These are phyloP conservation scores for Colletes collaris DNA, from an alignment of 2,888 invertebrate genomes.

Conservation along the genomic window DNA sequence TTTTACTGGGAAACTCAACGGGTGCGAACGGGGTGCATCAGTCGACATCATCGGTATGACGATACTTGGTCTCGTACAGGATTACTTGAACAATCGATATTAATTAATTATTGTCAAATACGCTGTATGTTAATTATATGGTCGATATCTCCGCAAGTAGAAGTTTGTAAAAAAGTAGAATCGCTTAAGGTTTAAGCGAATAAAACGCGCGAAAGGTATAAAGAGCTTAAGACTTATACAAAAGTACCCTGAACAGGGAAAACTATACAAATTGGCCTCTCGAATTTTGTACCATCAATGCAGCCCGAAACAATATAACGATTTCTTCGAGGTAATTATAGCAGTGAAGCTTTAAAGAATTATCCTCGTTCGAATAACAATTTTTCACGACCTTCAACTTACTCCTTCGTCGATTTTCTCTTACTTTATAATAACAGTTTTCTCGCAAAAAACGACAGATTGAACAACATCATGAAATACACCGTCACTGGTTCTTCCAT, in stretches of 20 bases:
- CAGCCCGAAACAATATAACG: constrained; percentile 1
- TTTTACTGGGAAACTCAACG: neutral
- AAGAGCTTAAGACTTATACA: constrained; percentile 39
- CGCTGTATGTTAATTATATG: constrained; percentile 53
- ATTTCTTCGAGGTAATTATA: constrained; percentile 9
- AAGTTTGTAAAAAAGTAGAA: constrained; percentile 43
- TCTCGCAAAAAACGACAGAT: neutral
- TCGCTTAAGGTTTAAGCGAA: constrained; percentile 35
- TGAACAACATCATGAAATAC: constrained; percentile 8
- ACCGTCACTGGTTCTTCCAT: neutral
- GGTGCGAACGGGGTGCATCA: neutral
- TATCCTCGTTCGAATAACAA: neutral
- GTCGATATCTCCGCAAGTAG: constrained; percentile 39
- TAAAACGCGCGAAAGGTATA: constrained; percentile 34
- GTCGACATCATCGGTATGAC: constrained; percentile 10
- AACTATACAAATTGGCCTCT: constrained; percentile 40
- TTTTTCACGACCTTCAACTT: neutral
- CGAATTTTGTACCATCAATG: constrained; percentile 30
- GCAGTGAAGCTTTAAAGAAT: constrained; percentile 14
- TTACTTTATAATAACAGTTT: constrained; percentile 1
- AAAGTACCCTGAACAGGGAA: constrained; percentile 29
- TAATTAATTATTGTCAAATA: constrained; percentile 66
- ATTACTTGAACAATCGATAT: constrained; percentile 46
- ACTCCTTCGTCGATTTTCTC: neutral
- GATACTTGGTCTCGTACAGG: constrained; percentile 43